Percentiles rank a stretch among this genome's conserved stretches.
These are phyloP conservation scores for Cepphus grylle DNA, from an alignment of 2,113 vertebrate species.

Conservation along the genomic window DNA sequence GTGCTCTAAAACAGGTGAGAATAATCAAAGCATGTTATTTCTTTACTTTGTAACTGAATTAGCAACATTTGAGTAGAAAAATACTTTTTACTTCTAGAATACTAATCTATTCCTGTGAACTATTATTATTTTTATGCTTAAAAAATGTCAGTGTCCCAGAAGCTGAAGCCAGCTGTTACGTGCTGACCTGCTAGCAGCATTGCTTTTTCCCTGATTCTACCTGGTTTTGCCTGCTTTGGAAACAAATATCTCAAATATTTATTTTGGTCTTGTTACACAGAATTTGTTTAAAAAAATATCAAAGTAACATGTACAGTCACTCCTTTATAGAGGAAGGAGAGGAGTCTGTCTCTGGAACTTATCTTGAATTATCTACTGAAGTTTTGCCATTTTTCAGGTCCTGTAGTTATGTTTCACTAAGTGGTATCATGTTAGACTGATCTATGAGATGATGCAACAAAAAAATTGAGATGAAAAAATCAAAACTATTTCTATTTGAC, in stretches of 20 bases:
- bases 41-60: not conserved
- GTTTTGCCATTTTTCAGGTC: not conserved
- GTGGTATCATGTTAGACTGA: not conserved
- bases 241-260: not conserved
- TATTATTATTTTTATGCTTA: not conserved
- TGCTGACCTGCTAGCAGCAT: not conserved
- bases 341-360: not conserved
- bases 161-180: not conserved
- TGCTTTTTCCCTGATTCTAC: not conserved
- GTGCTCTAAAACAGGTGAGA: not conserved
- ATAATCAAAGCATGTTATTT: not conserved
- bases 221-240: not conserved
- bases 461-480: not conserved
- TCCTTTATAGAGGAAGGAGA: not conserved
- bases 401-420: not conserved
- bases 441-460: not conserved
- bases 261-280: not conserved
- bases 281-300: not conserved
- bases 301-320: not conserved
- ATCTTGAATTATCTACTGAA: not conserved
- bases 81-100: not conserved
- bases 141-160: not conserved
- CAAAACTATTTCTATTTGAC: not conserved
- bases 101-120: not conserved
- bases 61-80: not conserved